Evolutionary conservation across 2,797 vertebrate genomes (phyloP), one percentile per base, ranked within the genome.

Genomic region (Crypturellus tataupa): DNA sequence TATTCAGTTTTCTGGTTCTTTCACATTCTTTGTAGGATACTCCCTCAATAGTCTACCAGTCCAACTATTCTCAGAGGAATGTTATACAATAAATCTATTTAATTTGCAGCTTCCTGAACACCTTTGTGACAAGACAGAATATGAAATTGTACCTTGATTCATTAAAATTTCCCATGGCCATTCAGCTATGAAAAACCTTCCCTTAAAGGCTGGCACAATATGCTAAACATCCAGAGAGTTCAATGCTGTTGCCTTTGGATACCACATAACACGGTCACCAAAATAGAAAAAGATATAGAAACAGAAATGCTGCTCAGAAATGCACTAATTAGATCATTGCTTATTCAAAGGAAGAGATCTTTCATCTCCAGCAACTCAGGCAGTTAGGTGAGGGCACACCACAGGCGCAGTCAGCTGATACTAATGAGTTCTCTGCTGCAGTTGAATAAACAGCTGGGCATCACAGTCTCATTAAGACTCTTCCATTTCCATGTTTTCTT

Each of bases 281-380:
- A 88, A 90, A 94, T 86, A 80, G 13, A 95, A 81, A 62, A 78
- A 89, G 67, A 85, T 87, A 94, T 55, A 94, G 93, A 94, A 85
- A 64, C 63, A 81, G 87, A 97, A 95, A 96, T 39, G 55, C 63
- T 94, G 63, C 87, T 63, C 55, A 93, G 87, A 93, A 89, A 69
- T 80, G 60, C 59, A 69, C 73, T 96, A 97, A 97, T 94, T 97
- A 95, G 72, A 76, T 95, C 94, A 82, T 85, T 91, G 42, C 56
- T 87, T 80, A 83, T 96, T 97, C 95, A 96, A 78, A 90, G 83
- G 91, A 95, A 84, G 79, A 94, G 80, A 95, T 82, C 86, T 94
- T 96, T 97, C 90, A 95, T 96, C 93, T 96, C 80, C 92, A 86
- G 88, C 71, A 96, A 40, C 69, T 93, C 89, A 95, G 72, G 78